phyloP scores from a whole-genome alignment of 2,797 vertebrate species.

The Anisognathus igniventris region DNA sequence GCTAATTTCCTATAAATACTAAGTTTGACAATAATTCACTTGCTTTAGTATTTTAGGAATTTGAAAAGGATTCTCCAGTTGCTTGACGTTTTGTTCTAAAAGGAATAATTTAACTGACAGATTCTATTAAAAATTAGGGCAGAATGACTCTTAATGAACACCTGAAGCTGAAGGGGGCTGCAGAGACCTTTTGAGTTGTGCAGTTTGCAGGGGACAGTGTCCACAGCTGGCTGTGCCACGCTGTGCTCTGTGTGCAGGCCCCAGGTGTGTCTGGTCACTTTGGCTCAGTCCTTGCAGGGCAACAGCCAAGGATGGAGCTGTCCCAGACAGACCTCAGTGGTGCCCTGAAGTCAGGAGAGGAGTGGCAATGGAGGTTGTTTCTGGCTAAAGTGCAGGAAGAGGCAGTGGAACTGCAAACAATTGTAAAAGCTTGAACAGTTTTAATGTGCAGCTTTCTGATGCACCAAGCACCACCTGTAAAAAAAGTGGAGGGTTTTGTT shows the following conservation, averaged over 20 bases:
- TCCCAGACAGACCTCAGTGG: neutral
- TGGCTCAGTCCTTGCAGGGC: neutral
- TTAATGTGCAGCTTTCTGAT: neutral
- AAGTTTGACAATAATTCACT: neutral
- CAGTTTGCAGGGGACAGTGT: neutral
- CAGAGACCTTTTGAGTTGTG: neutral
- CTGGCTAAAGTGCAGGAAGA: neutral
- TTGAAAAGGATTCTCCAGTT: neutral
- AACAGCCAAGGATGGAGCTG: neutral
- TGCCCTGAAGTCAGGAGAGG: neutral
- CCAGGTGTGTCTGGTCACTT: neutral
- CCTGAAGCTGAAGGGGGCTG: neutral
- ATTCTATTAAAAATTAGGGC: neutral
- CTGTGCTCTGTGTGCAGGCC: neutral
- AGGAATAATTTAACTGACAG: neutral
- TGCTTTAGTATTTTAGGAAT: conserved; percentile 13
- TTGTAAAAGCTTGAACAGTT: neutral
- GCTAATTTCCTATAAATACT: conserved; percentile 19
- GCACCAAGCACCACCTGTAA: neutral
- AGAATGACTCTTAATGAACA: neutral
- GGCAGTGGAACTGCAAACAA: neutral
- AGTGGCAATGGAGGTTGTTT: neutral
- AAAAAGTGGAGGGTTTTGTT: neutral
- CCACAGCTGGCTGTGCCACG: neutral
- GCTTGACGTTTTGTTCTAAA: neutral